Conservation (phyloP, 2,888 invertebrate species). For the Aplocera efformata region DNA sequence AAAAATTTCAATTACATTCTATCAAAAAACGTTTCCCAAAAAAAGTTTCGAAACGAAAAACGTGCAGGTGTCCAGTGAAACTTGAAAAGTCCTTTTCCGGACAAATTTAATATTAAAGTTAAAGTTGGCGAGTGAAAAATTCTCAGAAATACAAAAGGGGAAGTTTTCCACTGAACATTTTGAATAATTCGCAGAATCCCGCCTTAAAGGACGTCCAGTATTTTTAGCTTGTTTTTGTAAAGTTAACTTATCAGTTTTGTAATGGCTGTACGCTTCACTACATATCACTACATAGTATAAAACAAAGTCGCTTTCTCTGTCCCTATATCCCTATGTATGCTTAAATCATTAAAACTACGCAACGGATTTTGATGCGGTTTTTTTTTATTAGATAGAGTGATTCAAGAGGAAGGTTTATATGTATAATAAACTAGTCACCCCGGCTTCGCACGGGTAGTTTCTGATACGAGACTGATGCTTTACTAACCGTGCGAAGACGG, state of each 20-base stretch:
- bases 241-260: constrained; percentile 20
- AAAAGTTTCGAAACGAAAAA: constrained; percentile 10
- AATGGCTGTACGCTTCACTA: constrained; percentile 9
- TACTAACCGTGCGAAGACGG: too few relatives aligned
- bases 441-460: too few relatives aligned
- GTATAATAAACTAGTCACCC: too few relatives aligned
- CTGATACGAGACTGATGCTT: too few relatives aligned
- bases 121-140: constrained; percentile 50
- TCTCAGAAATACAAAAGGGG: constrained; percentile 55
- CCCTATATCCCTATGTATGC: too few relatives aligned
- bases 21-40: background rate
- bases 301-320: too few relatives aligned
- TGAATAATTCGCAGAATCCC: constrained; percentile 26
- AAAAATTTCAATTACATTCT: background rate
- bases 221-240: constrained; percentile 16
- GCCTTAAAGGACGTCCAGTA: constrained; percentile 22
- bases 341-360: too few relatives aligned
- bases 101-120: constrained; percentile 51
- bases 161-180: constrained; percentile 29
- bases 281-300: too few relatives aligned
- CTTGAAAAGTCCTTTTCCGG: constrained; percentile 23
- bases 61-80: constrained; percentile 25
- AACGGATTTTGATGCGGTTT: too few relatives aligned
- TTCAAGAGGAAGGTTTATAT: too few relatives aligned
- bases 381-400: too few relatives aligned